A percentile compares a stretch with the other conserved stretches of the same genome.
phyloP scores from a whole-genome alignment of 2,113 vertebrate genomes.

The Catagonus wagneri region DNA sequence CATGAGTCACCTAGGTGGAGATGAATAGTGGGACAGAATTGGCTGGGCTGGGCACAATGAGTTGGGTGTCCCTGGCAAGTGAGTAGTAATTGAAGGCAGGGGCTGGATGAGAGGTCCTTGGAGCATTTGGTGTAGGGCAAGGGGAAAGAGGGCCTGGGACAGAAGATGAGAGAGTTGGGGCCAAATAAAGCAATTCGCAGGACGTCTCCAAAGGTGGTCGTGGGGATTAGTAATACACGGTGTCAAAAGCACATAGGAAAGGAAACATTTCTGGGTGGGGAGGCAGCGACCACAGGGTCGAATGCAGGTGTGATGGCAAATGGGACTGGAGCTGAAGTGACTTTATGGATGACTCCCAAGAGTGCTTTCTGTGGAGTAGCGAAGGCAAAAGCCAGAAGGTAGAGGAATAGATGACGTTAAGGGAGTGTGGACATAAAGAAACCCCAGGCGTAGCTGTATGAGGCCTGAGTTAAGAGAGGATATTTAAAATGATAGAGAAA shows the following conservation, averaged over 20 bases:
- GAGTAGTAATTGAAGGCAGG: neutral
- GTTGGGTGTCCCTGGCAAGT: neutral
- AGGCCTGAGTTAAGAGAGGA: neutral
- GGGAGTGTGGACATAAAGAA: neutral
- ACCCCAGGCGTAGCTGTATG: neutral
- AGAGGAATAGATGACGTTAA: neutral
- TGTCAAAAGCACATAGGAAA: neutral
- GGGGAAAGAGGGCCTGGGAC: neutral
- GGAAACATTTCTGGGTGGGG: neutral
- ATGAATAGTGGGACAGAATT: neutral
- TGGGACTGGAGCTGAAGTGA: neutral
- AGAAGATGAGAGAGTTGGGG: neutral
- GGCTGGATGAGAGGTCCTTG: neutral
- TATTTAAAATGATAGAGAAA: neutral
- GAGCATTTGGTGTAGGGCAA: neutral
- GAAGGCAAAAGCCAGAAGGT: neutral
- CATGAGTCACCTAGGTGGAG: neutral
- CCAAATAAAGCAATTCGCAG: neutral
- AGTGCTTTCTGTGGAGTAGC: neutral
- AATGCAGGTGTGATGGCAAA: neutral
- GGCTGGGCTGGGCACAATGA: neutral
- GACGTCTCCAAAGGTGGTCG: neutral
- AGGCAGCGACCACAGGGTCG: too few species aligned
- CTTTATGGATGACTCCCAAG: neutral
- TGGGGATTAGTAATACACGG: rapidly evolving